phyloP scores from a whole-genome alignment of 2,797 vertebrate genomes.

The Helostoma temminkii region DNA sequence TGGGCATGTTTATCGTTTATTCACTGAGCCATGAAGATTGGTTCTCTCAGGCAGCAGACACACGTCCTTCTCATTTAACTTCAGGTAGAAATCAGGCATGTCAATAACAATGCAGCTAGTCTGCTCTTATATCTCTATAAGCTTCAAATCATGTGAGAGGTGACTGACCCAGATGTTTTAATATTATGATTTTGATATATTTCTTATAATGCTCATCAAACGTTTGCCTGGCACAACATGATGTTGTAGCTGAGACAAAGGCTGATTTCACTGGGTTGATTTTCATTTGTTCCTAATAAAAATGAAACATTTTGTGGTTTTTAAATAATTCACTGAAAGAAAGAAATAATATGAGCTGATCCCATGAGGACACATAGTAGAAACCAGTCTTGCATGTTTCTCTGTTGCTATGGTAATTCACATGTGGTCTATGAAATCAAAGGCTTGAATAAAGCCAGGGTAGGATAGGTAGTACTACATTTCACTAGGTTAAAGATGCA shows the following conservation, averaged over 20 bases:
- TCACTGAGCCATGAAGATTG: not conserved
- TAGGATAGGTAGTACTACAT: not conserved
- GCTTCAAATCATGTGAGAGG: not conserved
- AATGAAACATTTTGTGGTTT: not conserved
- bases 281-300: not conserved
- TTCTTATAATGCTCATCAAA: not conserved
- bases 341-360: not conserved
- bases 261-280: not conserved
- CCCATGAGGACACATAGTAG: not conserved
- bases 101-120: not conserved
- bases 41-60: not conserved
- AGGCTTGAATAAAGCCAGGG: not conserved
- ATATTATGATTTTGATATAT: not conserved
- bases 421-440: constrained; percentile 16
- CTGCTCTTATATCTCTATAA: not conserved
- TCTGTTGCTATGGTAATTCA: constrained; percentile 39
- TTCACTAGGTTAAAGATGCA: not conserved
- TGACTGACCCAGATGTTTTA: not conserved
- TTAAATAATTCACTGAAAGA: not conserved
- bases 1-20: not conserved
- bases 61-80: not conserved
- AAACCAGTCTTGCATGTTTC: constrained; percentile 16
- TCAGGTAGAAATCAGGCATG: not conserved
- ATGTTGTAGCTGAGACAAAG: not conserved
- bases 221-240: not conserved